phyloP scores from a whole-genome alignment of 2,797 vertebrate genomes.

The Rhinogobio ventralis region DNA sequence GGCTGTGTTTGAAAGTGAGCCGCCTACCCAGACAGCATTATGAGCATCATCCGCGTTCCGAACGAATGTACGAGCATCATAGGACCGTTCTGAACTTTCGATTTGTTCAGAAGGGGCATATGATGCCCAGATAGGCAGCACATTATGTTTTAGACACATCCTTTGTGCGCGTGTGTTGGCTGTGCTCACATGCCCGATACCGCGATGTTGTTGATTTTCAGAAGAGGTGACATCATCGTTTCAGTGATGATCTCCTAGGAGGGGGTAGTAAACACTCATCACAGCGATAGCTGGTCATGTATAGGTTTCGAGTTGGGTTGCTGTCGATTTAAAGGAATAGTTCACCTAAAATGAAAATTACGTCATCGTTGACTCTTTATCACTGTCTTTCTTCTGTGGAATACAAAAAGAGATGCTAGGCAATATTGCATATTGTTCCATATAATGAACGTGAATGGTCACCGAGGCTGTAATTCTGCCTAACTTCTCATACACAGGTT shows the following conservation, averaged over 20 bases:
- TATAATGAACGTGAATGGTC: background rate
- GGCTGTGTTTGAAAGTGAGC: background rate
- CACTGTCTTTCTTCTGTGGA: background rate
- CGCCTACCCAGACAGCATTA: background rate
- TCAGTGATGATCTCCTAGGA: slow-evolving; percentile 2
- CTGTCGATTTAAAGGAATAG: background rate
- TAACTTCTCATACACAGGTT: background rate
- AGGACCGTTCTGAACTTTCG: background rate
- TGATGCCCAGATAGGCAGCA: background rate
- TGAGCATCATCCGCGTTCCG: background rate
- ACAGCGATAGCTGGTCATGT: background rate
- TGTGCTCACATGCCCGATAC: slow-evolving; percentile 8
- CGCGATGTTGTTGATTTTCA: slow-evolving; percentile 38
- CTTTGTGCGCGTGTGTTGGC: background rate
- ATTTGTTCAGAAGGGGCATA: background rate
- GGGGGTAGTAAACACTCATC: background rate
- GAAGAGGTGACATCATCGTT: slow-evolving; percentile 52
- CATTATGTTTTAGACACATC: background rate
- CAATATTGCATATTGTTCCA: background rate
- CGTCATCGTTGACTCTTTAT: background rate
- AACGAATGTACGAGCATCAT: too few species aligned
- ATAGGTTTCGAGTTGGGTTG: background rate
- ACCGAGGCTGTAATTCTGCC: background rate
- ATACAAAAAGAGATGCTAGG: background rate
- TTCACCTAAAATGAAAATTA: background rate